phyloP scores from a whole-genome alignment of 2,113 vertebrate species.

The Benitochromis conjunctus region DNA sequence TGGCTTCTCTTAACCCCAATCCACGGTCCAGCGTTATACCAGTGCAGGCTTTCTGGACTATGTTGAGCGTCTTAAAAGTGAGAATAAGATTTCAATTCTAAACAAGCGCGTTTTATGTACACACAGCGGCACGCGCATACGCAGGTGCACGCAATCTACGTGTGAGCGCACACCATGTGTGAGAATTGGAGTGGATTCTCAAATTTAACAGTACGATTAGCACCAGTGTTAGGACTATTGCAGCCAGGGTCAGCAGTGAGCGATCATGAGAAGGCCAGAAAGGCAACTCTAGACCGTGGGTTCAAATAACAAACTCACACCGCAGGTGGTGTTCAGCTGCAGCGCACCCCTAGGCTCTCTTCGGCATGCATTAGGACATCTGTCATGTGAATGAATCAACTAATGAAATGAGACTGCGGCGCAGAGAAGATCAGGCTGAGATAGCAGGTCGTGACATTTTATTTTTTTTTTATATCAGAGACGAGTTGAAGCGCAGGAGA shows the following conservation, averaged over 20 bases:
- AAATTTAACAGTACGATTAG: background rate
- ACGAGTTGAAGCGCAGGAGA: background rate
- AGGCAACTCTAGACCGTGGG: slow-evolving; percentile 57
- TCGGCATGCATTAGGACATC: slow-evolving; percentile 47
- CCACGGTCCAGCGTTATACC: slow-evolving; percentile 32
- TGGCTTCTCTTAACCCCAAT: slow-evolving; percentile 40
- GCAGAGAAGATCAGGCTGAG: slow-evolving; percentile 23
- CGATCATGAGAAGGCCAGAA: slow-evolving; percentile 50
- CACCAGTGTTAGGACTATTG: background rate
- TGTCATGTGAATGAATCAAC: slow-evolving; percentile 66
- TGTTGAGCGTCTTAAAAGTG: slow-evolving; percentile 32
- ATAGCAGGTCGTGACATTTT: slow-evolving; percentile 18
- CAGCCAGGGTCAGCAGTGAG: slow-evolving; percentile 36
- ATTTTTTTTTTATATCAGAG: background rate
- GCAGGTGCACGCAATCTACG: background rate
- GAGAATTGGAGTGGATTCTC: background rate
- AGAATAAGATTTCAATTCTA: slow-evolving; percentile 4
- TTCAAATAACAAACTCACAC: slow-evolving; percentile 69
- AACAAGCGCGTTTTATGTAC: background rate
- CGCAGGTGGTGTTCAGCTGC: slow-evolving; percentile 59
- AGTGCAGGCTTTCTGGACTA: slow-evolving; percentile 23
- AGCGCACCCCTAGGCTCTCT: slow-evolving; percentile 38
- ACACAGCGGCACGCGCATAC: background rate
- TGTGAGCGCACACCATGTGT: background rate
- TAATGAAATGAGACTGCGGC: slow-evolving; percentile 44